A percentile compares a stretch with the other conserved stretches of the same genome.
Conservation (phyloP, 2,888 invertebrate genomes). For the Tetramorium bicarinatum region DNA sequence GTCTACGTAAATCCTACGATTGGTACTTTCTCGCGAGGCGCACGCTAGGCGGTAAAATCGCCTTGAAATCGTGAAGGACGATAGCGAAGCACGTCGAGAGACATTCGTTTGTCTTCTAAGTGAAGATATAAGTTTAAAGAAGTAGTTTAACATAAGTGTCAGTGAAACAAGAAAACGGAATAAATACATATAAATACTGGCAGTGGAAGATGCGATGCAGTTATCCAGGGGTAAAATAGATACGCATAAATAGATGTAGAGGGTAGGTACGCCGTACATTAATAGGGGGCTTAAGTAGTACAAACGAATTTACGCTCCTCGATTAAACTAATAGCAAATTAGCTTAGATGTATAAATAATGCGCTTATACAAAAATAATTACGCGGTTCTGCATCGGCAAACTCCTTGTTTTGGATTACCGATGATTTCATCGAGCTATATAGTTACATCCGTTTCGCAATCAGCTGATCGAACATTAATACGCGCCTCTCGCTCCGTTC, state of each 20-base stretch:
- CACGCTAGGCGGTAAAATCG: slow-evolving; percentile 29
- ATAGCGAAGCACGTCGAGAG: slow-evolving; percentile 32
- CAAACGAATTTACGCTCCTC: slow-evolving; percentile 66
- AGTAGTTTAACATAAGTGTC: slow-evolving; percentile 12
- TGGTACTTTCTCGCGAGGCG: slow-evolving; percentile 50
- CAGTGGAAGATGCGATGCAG: slow-evolving; percentile 75
- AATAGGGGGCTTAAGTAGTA: slow-evolving; percentile 68
- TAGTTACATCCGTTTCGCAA: slow-evolving; percentile 55
- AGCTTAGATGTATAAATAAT: slow-evolving; percentile 70
- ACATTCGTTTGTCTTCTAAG: slow-evolving; percentile 15
- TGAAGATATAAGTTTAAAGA: slow-evolving; percentile 15
- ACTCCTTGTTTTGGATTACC: slow-evolving; percentile 45
- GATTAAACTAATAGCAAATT: slow-evolving; percentile 67
- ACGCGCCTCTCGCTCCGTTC: slow-evolving; percentile 18
- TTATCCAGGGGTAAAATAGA: slow-evolving; percentile 57
- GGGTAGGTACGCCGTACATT: slow-evolving; percentile 62
- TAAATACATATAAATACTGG: slow-evolving; percentile 81
- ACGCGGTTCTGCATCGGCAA: slow-evolving; percentile 61
- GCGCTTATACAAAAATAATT: slow-evolving; percentile 76
- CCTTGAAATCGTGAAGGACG: slow-evolving; percentile 32
- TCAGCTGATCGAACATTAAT: slow-evolving; percentile 44
- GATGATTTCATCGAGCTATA: slow-evolving; percentile 42
- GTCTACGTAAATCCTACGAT: slow-evolving; percentile 29
- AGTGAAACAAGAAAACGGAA: slow-evolving; percentile 63
- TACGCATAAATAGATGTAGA: slow-evolving; percentile 40